phyloP scores from a whole-genome alignment of 2,113 vertebrate genomes.

The Callithrix jacchus region DNA sequence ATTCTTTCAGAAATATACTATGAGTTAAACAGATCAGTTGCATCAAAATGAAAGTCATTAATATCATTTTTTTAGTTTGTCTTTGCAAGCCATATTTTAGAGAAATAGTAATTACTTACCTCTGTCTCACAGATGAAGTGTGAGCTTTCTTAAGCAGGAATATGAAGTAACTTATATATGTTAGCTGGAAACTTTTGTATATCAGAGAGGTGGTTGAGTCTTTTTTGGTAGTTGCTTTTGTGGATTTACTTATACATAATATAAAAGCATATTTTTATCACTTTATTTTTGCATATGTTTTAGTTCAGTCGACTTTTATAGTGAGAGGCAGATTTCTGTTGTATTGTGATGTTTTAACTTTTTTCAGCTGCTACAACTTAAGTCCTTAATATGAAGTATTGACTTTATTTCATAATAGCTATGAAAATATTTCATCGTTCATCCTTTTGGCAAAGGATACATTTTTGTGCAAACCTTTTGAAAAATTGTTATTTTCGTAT shows the following conservation, averaged over 20 bases:
- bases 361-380: background rate
- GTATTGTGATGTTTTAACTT: background rate
- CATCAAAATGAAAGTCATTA: background rate
- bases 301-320: background rate
- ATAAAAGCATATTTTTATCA: background rate
- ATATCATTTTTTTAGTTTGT: conserved; percentile 6
- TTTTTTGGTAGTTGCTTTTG: background rate
- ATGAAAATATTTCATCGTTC: background rate
- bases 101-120: background rate
- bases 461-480: background rate
- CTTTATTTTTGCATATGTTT: background rate
- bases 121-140: background rate
- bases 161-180: background rate
- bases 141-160: background rate
- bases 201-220: background rate
- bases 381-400: background rate
- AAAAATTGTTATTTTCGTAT: background rate
- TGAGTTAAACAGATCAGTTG: background rate
- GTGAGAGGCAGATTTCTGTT: background rate
- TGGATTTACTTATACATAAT: background rate
- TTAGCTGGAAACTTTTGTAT: background rate
- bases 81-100: background rate
- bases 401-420: background rate
- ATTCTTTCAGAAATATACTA: background rate
- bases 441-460: background rate